Evolutionary conservation across 2,797 vertebrate species (phyloP), one percentile per base, ranked within the genome.

Genomic region (Graptemys geographica): DNA sequence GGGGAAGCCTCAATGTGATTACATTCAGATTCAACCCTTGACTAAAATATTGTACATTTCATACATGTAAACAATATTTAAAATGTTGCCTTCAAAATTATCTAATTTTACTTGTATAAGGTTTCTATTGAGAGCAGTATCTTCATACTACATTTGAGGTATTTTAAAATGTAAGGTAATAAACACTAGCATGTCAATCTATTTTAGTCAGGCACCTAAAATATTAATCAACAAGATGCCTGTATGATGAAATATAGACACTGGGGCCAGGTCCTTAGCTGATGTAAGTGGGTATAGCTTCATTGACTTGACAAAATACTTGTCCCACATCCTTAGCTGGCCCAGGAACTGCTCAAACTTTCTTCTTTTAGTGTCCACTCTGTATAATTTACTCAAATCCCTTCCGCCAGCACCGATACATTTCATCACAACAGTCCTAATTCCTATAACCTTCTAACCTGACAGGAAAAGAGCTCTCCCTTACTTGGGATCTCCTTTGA

Each of bases 31-130:
- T 55, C 82, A 93, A 69, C 55, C 47, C 33, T 78, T 78, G 23
- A 59, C 82, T 88, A 62, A 93, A 74, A 92, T 78, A 91, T 27
- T 91, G 81, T 89, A 79, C 41, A 80, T 86, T 95, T 94, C 89
- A 15, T 19, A 87, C 2, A 7, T 51, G 83, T 93, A 95, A 96
- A 83, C 2, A 3, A 52, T 78, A 89, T 92, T 90, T 78, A 89
- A 57, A 82, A 80, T 81, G 86, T 94, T 93, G 0, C 31, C 93
- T 94, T 90, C 62, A 92, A 82, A 83, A 76, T 5, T 57, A 53
- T 41, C 23, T 88, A 3, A 79, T n/a, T 79, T 27, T 65, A 6
- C 88, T 85, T 92, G 25, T 6, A 44, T 82, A 94, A 89, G 79
- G 1, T 8, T 84, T 93, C 21, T 16, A 56, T 7, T 56, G 65